Evolutionary conservation across 2,888 invertebrate genomes (phyloP).

Genomic region (Zootermopsis nevadensis): DNA sequence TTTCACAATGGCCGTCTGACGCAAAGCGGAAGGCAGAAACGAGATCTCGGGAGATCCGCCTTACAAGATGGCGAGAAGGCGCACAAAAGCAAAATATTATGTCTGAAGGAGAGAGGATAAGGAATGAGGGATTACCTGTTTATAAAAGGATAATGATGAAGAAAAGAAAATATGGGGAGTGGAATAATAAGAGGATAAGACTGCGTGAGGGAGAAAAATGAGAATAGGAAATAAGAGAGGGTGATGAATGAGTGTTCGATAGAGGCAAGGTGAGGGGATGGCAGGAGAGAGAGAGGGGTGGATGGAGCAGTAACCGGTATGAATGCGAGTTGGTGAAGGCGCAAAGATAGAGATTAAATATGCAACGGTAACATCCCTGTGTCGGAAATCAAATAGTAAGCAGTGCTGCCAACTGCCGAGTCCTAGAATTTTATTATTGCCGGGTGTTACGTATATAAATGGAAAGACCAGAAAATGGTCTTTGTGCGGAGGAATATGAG

Average conservation of each 20-base stretch:
- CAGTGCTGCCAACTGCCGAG: constrained; percentile 6
- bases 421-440: not conserved
- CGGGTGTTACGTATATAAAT: not conserved
- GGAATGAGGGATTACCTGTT: constrained; percentile 41
- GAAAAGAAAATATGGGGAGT: constrained; percentile 37
- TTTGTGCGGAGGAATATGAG: no score
- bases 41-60: not conserved
- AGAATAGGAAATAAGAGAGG: constrained; percentile 6
- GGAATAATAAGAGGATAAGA: constrained; percentile 40
- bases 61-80: constrained; percentile 16
- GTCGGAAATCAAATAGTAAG: not conserved
- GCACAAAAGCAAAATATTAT: constrained; percentile 28
- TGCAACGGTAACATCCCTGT: not conserved
- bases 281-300: not conserved
- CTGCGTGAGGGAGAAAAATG: constrained; percentile 24
- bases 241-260: not conserved
- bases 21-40: no score
- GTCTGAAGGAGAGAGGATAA: constrained; percentile 15
- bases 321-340: not conserved
- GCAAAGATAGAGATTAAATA: constrained; percentile 22
- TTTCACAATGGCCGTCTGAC: no score
- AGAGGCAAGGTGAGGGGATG: not conserved
- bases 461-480: no score
- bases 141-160: constrained; percentile 32
- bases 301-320: not conserved